phyloP scores from a whole-genome alignment of 1,140 invertebrate genomes.

The Tenebrio molitor region DNA sequence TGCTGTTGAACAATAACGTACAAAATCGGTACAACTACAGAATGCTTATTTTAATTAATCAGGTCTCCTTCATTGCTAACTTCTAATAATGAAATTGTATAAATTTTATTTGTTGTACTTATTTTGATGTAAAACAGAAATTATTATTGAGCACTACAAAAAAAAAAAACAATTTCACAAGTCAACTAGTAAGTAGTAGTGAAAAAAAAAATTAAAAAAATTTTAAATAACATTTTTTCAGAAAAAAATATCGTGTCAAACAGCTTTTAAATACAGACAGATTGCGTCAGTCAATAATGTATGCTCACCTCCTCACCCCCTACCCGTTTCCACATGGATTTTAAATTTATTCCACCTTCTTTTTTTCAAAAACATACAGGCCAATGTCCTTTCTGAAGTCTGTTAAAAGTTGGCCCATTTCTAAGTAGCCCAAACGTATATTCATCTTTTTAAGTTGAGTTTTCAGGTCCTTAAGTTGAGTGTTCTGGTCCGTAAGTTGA shows the following conservation, averaged over 20 bases:
- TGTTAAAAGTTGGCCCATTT: no score
- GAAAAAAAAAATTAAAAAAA: not conserved
- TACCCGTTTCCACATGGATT: not conserved
- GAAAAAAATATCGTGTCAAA: no score
- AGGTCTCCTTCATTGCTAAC: not conserved
- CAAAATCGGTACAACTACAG: not conserved
- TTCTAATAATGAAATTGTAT: not conserved
- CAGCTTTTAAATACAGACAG: no score
- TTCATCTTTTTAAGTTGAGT: no score
- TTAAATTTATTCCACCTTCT: constrained; percentile 43
- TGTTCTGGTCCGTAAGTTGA: no score
- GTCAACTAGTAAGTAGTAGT: no score
- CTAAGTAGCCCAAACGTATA: no score
- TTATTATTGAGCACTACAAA: not conserved
- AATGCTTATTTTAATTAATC: not conserved
- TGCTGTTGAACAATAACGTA: no score
- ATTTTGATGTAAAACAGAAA: not conserved
- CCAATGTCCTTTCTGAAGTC: constrained; percentile 21
- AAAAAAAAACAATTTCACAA: not conserved
- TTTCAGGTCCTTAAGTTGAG: no score
- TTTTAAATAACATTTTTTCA: constrained; percentile 32
- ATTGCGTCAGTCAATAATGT: constrained; percentile 38
- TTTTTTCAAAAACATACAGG: constrained; percentile 31
- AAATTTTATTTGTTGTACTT: not conserved
- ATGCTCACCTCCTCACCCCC: not conserved